Evolutionary conservation across 2,888 invertebrate genomes (phyloP).

Genomic region (Ischnura elegans): DNA sequence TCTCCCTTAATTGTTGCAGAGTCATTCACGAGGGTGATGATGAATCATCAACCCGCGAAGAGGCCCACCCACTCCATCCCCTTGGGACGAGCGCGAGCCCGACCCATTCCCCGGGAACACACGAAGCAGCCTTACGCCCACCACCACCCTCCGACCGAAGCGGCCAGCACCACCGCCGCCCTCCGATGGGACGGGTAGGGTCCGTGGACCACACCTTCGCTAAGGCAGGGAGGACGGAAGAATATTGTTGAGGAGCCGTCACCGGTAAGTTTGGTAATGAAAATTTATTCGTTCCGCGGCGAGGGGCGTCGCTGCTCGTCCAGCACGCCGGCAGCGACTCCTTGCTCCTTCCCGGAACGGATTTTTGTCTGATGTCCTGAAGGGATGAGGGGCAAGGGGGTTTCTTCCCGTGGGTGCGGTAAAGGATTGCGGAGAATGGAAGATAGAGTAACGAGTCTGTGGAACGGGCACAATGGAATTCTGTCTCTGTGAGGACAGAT

Average conservation of each 20-base stretch:
- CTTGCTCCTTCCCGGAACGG: constrained; percentile 11
- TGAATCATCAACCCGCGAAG: not conserved
- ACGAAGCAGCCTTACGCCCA: not conserved
- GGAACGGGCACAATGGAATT: no score
- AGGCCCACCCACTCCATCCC: constrained; percentile 7
- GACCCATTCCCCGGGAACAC: not conserved
- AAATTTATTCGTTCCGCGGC: constrained; percentile 41
- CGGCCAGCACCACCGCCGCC: not conserved
- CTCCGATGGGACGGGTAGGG: no score
- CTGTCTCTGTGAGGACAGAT: no score
- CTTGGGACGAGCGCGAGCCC: not conserved
- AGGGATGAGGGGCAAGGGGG: not conserved
- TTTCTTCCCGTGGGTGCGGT: not conserved
- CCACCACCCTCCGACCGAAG: not conserved
- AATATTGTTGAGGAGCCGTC: constrained; percentile 42
- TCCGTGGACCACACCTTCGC: constrained; percentile 32
- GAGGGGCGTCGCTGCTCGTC: constrained; percentile 2
- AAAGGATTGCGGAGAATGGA: not conserved
- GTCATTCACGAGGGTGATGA: constrained; percentile 33
- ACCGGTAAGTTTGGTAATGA: constrained; percentile 53
- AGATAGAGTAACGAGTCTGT: no score
- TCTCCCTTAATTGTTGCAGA: constrained; percentile 25
- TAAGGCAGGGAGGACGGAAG: not conserved
- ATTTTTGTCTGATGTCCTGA: not conserved
- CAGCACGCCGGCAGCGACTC: not conserved